Percentiles rank a stretch among this genome's conserved stretches.
Conservation (phyloP, 2,113 vertebrate genomes). For the Salvelinus alpinus region DNA sequence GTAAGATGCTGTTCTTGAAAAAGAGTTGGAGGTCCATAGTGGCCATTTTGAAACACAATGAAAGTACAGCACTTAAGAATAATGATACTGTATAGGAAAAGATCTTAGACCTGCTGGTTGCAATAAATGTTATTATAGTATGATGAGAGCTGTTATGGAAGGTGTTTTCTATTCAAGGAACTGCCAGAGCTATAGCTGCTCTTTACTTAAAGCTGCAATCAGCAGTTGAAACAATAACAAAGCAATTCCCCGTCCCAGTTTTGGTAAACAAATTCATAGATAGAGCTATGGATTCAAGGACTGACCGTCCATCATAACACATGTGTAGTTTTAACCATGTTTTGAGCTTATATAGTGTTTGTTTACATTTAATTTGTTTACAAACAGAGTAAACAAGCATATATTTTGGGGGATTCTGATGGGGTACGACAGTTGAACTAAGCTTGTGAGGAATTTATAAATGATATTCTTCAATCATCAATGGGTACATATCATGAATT, state of each 20-base stretch:
- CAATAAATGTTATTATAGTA: constrained; percentile 25
- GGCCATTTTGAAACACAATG: constrained; percentile 25
- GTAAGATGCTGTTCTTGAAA: constrained; percentile 17
- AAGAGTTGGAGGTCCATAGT: background rate
- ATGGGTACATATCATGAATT: no score
- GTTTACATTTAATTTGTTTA: no score
- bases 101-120: constrained; percentile 21
- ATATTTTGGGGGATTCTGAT: no score
- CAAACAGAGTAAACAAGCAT: no score
- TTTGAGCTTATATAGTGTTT: no score
- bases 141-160: constrained; percentile 41
- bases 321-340: no score
- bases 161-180: constrained; percentile 5
- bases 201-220: background rate
- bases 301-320: no score
- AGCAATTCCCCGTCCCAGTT: no score
- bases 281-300: no score
- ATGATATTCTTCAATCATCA: no score
- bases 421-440: no score
- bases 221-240: background rate
- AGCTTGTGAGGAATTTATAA: no score
- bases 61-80: constrained; percentile 36
- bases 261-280: background rate
- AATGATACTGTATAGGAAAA: constrained; percentile 47
- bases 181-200: background rate